phyloP scores from a whole-genome alignment of 1,140 invertebrate species.

The Gonatopus flavifemur region DNA sequence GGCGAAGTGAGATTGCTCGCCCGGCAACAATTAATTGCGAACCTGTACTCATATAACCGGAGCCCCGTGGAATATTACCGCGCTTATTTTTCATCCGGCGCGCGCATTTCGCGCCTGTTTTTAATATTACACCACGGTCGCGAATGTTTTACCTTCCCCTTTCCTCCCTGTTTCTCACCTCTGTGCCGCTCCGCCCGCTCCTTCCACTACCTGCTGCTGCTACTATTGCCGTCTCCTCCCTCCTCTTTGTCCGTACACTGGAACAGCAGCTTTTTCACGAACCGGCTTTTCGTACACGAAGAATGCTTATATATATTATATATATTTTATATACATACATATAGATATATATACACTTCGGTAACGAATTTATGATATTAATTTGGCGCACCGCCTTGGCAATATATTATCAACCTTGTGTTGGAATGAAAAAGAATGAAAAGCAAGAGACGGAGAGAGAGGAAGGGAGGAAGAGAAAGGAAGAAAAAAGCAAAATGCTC shows the following conservation, averaged over 20 bases:
- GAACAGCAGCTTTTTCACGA: slow-evolving; percentile 29
- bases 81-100: slow-evolving; percentile 36
- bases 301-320: too few relatives aligned
- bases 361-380: slow-evolving; percentile 41
- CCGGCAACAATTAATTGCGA: slow-evolving; percentile 39
- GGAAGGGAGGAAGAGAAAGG: background rate
- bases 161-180: background rate
- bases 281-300: too few relatives aligned
- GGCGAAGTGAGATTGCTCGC: slow-evolving; percentile 39
- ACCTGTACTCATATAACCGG: slow-evolving; percentile 29
- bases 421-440: slow-evolving; percentile 17
- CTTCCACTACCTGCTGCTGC: background rate
- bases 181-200: background rate
- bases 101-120: slow-evolving; percentile 38
- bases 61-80: slow-evolving; percentile 34
- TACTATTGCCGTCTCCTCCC: background rate
- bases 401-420: slow-evolving; percentile 33
- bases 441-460: slow-evolving; percentile 1
- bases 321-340: too few relatives aligned
- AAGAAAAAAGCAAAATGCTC: too few relatives aligned
- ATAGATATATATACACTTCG: too few relatives aligned
- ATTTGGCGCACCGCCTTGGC: slow-evolving; percentile 38
- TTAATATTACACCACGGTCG: slow-evolving; percentile 39
- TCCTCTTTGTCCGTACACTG: slow-evolving; percentile 8
- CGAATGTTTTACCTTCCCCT: slow-evolving; percentile 29